Conservation (phyloP, 1,140 invertebrate genomes). For the Dreissena polymorpha region DNA sequence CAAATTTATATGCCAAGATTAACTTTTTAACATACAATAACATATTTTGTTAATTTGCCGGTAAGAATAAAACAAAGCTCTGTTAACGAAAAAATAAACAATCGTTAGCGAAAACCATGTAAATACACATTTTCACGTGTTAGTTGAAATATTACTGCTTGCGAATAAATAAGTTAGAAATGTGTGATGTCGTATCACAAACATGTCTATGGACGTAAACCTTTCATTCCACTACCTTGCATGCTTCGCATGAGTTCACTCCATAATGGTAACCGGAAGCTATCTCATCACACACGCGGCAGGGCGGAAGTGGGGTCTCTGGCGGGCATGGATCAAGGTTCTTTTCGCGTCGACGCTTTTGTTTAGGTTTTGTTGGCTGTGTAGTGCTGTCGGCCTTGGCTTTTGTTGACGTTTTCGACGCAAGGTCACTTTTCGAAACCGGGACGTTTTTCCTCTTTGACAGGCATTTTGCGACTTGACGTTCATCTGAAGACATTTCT, state of each 20-base stretch:
- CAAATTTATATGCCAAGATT: no score
- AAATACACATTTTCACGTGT: neutral
- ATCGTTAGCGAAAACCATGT: neutral
- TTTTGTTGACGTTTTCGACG: no score
- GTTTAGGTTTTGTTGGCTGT: no score
- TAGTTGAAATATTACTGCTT: neutral
- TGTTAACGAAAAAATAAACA: neutral
- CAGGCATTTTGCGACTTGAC: no score
- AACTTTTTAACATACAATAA: no score
- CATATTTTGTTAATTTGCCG: neutral
- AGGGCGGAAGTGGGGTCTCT: slow-evolving; percentile 60
- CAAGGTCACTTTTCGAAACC: no score
- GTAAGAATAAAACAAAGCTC: neutral
- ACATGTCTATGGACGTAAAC: neutral
- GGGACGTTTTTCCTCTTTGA: no score
- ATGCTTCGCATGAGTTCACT: slow-evolving; percentile 79
- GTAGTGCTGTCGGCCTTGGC: no score
- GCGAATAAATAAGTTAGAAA: neutral
- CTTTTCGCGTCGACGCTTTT: no score
- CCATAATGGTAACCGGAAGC: slow-evolving; percentile 80
- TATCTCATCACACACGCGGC: slow-evolving; percentile 78
- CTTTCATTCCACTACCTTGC: slow-evolving; percentile 68
- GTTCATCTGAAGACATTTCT: no score
- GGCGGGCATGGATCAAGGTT: no score
- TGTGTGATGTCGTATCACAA: no score